Conservation (phyloP, 1,140 invertebrate genomes). For the Drosophila ambigua region DNA sequence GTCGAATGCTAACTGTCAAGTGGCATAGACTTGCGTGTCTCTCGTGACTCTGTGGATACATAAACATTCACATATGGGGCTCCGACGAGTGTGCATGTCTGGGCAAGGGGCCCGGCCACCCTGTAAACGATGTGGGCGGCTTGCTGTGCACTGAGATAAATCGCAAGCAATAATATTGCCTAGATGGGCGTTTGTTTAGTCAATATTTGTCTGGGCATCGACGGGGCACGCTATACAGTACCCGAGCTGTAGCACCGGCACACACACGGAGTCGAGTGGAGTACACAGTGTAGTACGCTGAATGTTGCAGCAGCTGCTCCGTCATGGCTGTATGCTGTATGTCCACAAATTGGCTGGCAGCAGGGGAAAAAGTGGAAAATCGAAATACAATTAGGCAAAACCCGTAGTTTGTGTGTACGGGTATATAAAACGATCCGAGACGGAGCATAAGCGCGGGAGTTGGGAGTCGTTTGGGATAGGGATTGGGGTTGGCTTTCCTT, state of each 20-base stretch:
- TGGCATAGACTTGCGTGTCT: constrained; percentile 2
- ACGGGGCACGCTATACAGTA: constrained; percentile 11
- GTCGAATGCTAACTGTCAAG: constrained; percentile 32
- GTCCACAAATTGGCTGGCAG: constrained; percentile 12
- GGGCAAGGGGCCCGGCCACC: background rate
- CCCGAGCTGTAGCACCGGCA: background rate
- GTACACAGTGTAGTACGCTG: background rate
- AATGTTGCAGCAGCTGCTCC: no score
- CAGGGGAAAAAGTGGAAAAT: constrained; percentile 51
- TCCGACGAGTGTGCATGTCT: constrained; percentile 5
- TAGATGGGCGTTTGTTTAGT: constrained; percentile 68
- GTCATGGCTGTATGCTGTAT: no score
- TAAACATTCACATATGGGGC: constrained; percentile 20
- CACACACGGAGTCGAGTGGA: constrained; percentile 11
- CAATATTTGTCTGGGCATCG: constrained; percentile 67
- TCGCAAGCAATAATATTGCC: constrained; percentile 54
- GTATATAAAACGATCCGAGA: constrained; percentile 46
- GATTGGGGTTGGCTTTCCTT: background rate
- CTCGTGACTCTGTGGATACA: constrained; percentile 33
- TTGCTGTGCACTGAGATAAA: constrained; percentile 65
- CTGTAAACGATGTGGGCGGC: constrained; percentile 28
- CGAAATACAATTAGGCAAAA: constrained; percentile 61
- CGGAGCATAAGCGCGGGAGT: constrained; percentile 30
- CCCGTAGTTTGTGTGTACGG: constrained; percentile 17
- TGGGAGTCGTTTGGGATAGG: constrained; percentile 4